Percentiles rank a stretch among this genome's conserved stretches.
phyloP scores from a whole-genome alignment of 2,888 invertebrate species.

The Cecidostiba fungosa region DNA sequence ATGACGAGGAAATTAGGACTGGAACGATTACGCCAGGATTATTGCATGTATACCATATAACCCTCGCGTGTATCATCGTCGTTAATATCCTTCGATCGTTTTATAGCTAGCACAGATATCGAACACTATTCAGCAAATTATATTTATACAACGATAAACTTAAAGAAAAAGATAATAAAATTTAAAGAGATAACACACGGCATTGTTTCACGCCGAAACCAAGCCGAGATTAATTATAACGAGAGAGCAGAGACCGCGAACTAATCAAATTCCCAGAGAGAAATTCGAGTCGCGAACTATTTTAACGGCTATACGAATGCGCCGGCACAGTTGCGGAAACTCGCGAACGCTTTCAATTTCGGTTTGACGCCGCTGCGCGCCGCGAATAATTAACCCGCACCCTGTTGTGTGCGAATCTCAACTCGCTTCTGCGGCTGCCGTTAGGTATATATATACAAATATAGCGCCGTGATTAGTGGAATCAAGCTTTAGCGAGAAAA shows the following conservation, averaged over 20 bases:
- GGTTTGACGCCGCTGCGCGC: neutral
- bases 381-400: slow-evolving; percentile 11
- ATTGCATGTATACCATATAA: neutral
- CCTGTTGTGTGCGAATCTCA: neutral
- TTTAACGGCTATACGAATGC: neutral
- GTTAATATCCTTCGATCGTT: neutral
- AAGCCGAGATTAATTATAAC: neutral
- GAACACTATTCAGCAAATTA: neutral
- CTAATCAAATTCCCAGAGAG: slow-evolving; percentile 7
- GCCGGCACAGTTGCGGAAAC: neutral
- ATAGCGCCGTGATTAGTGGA: neutral
- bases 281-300: slow-evolving; percentile 2
- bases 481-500: neutral
- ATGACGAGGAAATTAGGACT: slow-evolving; percentile 14
- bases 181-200: no score
- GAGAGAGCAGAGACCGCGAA: neutral
- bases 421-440: neutral
- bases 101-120: neutral
- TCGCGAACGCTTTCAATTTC: slow-evolving; percentile 30
- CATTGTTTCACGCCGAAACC: no score
- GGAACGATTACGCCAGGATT: slow-evolving; percentile 1
- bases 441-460: neutral
- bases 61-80: neutral
- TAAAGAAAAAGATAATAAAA: no score
- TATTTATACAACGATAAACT: no score